phyloP scores from a whole-genome alignment of 2,797 vertebrate genomes.

The Sparidentex hasta region DNA sequence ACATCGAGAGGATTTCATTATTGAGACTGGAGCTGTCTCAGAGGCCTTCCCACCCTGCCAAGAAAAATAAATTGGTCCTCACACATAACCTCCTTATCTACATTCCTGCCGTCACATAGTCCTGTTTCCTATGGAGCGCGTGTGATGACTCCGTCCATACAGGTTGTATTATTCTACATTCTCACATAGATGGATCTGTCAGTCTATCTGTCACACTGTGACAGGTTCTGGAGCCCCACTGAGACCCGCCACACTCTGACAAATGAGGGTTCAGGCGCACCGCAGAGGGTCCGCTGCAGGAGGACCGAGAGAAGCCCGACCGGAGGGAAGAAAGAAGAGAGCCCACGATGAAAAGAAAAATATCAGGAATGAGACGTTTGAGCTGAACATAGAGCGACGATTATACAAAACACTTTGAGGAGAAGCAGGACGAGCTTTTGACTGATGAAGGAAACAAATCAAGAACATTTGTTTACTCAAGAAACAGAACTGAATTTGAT shows the following conservation, averaged over 20 bases:
- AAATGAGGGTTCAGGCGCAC: slow-evolving; percentile 24
- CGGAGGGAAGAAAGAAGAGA: neutral
- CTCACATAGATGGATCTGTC: slow-evolving; percentile 69
- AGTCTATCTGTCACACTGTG: slow-evolving; percentile 61
- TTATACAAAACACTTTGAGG: neutral
- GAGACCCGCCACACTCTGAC: slow-evolving; percentile 51
- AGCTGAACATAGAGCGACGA: neutral
- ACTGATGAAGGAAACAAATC: no score
- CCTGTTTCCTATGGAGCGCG: slow-evolving; percentile 36
- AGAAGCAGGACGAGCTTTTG: no score
- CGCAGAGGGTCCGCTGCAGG: neutral
- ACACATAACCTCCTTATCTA: slow-evolving; percentile 67
- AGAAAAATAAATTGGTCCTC: slow-evolving; percentile 74
- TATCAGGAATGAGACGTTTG: neutral
- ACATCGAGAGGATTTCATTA: slow-evolving; percentile 57
- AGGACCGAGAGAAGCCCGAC: neutral
- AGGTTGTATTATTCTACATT: slow-evolving; percentile 69
- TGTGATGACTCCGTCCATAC: slow-evolving; percentile 58
- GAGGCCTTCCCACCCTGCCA: slow-evolving; percentile 66
- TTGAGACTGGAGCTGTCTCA: slow-evolving; percentile 57
- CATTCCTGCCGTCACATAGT: slow-evolving; percentile 49
- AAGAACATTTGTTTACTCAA: no score
- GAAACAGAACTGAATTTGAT: no score
- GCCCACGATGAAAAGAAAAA: no score
- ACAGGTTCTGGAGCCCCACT: slow-evolving; percentile 29